Percentiles rank a stretch among this genome's conserved stretches.
Conservation (phyloP, 2,888 invertebrate species). For the Muscina levida region DNA sequence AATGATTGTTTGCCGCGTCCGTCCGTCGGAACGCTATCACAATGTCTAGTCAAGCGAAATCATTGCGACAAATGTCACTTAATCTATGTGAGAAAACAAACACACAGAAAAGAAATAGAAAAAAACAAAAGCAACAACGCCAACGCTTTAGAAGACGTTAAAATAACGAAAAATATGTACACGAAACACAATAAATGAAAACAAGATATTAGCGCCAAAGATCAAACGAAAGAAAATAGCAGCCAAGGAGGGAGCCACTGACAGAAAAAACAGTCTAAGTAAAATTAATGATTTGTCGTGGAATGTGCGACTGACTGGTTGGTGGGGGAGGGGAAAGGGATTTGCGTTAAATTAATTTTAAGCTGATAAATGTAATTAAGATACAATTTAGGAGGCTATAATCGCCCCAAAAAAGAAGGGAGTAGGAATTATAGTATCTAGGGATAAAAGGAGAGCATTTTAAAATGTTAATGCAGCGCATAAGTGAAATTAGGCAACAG, state of each 20-base stretch:
- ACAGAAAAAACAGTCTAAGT: background rate
- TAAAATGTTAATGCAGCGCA: no score
- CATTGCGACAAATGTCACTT: conserved; percentile 61
- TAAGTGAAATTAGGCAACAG: no score
- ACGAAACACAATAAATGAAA: conserved; percentile 16
- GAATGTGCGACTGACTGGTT: conserved; percentile 1
- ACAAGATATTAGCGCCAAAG: conserved; percentile 24
- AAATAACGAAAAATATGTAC: conserved; percentile 17
- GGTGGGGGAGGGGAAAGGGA: conserved; percentile 4
- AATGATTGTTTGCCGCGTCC: background rate
- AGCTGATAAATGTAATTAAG: conserved; percentile 24
- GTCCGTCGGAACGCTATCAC: background rate
- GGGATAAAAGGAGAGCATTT: no score
- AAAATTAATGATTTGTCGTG: conserved; percentile 23
- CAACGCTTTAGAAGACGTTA: background rate
- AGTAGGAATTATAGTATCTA: no score
- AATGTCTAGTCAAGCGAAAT: conserved; percentile 54
- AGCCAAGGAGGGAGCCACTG: background rate
- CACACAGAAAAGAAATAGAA: background rate
- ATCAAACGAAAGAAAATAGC: conserved; percentile 30
- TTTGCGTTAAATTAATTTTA: conserved; percentile 32
- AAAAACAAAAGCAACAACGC: background rate
- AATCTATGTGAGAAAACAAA: conserved; percentile 28
- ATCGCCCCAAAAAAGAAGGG: no score
- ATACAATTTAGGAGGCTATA: conserved; percentile 17